Conservation (phyloP, 1,140 invertebrate genomes). For the Neuroterus valhalla region DNA sequence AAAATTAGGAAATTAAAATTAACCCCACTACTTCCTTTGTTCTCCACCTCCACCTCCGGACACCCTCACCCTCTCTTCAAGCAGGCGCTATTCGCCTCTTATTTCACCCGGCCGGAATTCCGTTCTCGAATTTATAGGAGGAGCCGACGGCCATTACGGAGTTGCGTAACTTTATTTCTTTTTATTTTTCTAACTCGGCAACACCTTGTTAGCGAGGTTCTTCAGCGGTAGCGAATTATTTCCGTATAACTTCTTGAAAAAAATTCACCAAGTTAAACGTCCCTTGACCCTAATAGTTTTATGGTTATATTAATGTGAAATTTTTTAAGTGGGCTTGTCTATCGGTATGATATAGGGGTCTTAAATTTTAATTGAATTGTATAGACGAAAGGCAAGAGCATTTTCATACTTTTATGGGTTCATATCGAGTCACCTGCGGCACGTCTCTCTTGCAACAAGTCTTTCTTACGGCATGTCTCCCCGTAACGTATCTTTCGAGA, state of each 20-base stretch:
- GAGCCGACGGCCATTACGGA: slow-evolving; percentile 61
- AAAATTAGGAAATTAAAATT: slow-evolving; percentile 76
- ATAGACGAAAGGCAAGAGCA: too few species aligned
- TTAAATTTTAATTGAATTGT: too few species aligned
- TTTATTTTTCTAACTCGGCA: slow-evolving; percentile 35
- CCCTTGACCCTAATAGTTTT: too few species aligned
- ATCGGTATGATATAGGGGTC: too few species aligned
- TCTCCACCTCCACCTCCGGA: slow-evolving; percentile 33
- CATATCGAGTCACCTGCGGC: too few species aligned
- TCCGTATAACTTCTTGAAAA: not conserved
- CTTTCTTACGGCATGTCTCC: too few species aligned
- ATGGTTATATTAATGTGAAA: too few species aligned
- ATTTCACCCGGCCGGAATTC: slow-evolving; percentile 47
- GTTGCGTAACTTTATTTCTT: slow-evolving; percentile 55
- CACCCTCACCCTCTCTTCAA: slow-evolving; percentile 23
- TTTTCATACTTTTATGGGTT: too few species aligned
- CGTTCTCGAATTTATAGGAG: slow-evolving; percentile 59
- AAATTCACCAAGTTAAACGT: too few species aligned
- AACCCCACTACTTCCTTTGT: slow-evolving; percentile 54
- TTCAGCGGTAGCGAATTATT: slow-evolving; percentile 42
- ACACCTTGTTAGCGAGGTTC: slow-evolving; percentile 65
- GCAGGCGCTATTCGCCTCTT: slow-evolving; percentile 24
- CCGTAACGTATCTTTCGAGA: too few species aligned
- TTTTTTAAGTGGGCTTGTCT: too few species aligned
- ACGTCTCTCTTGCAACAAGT: too few species aligned